Base-by-base conservation (phyloP, 2,797 vertebrate species). In the Netta rufina region DNA sequence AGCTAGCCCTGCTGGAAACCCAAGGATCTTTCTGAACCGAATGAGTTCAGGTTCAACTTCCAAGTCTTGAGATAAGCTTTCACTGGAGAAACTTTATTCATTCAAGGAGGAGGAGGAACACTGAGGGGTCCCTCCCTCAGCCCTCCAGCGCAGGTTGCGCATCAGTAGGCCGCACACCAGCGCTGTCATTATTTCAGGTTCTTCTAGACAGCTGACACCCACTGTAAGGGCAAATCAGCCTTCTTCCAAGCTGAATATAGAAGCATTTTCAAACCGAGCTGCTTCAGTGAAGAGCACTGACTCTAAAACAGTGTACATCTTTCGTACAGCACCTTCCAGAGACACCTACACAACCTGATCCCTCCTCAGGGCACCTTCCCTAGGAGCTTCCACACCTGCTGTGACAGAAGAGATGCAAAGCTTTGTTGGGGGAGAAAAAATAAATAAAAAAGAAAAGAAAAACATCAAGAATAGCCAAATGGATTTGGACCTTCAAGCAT, bases 21-120 rank as follows among this genome's bases (percentile, higher is more conserved):
- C 65, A 3, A 65, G 78, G 81, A 84, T 66, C 62, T 93, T 92
- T 89, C 75, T 73, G 82, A 91, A 89, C 13, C 41, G 62, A 92
- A 47, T 6, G n/a, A 89, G 28, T 41, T 89, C 61, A 73, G 43
- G 87, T 51, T 67, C 41, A 90, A 20, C 16, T 30, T 84, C 49
- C 10, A 77, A 79, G 76, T 67, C 90, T 38, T 38, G 18, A 90
- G 36, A 39, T 67, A 49, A 89, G 49, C 33, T 80, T 75, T 24
- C 22, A 13, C 30, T n/a, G 25, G 20, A 74, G 61, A 83, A 75
- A 45, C 41, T 30, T 38, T 47, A 83, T 19, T 47, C 8, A 20
- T 47, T 76, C 27, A 24, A 21, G 87, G 64, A 57, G 6, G n/a
- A 84, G 41, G 2, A 87, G 32, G 20, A 83, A 78, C 18, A 65